Conservation (phyloP, 2,888 invertebrate genomes). For the Calliphora vomitoria region DNA sequence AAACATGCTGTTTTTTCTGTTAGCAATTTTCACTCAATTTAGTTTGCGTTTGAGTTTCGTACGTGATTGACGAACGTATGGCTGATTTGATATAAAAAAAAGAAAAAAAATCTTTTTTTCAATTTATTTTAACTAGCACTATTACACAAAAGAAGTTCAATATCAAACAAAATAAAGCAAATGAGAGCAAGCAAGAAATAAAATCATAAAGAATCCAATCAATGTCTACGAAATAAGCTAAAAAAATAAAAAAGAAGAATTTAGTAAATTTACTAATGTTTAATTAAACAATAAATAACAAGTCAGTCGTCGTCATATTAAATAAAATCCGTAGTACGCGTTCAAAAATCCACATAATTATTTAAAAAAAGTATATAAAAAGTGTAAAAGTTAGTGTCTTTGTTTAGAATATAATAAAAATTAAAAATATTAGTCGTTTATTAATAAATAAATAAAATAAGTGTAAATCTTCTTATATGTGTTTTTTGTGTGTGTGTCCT, state of each 20-base stretch:
- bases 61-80: conserved; percentile 55
- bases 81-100: conserved; percentile 54
- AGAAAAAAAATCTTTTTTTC: conserved; percentile 9
- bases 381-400: conserved; percentile 58
- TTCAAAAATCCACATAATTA: conserved; percentile 26
- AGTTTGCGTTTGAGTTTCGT: conserved; percentile 72
- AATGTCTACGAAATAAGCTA: conserved; percentile 41
- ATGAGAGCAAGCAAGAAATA: conserved; percentile 21
- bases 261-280: conserved; percentile 43
- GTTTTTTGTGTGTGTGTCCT: conserved; percentile 34
- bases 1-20: conserved; percentile 48
- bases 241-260: conserved; percentile 19
- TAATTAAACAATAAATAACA: conserved; percentile 46
- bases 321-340: conserved; percentile 50
- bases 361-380: conserved; percentile 10
- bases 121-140: conserved; percentile 31
- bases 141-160: conserved; percentile 67
- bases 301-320: conserved; percentile 59
- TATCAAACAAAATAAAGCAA: conserved; percentile 45
- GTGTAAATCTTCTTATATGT: conserved; percentile 28
- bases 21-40: conserved; percentile 60
- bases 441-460: conserved; percentile 35
- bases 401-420: conserved; percentile 18
- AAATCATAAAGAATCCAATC: conserved; percentile 7
- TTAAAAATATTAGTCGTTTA: conserved; percentile 39